phyloP scores from a whole-genome alignment of 2,797 vertebrate species.

The Anableps anableps region DNA sequence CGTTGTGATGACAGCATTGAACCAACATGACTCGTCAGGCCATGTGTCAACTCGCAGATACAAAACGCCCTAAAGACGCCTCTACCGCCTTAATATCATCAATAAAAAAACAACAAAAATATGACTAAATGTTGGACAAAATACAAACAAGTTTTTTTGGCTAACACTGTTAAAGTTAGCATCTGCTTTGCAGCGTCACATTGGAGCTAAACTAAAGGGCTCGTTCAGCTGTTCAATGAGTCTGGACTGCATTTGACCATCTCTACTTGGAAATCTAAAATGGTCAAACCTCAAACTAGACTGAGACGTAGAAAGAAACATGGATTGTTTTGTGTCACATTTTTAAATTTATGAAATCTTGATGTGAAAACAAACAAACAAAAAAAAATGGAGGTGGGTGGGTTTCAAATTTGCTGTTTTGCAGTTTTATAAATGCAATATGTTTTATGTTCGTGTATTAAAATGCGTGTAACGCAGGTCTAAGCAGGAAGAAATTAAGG shows the following conservation, averaged over 20 bases:
- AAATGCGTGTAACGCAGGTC: background rate
- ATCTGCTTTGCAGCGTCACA: too few species aligned
- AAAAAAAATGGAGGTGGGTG: background rate
- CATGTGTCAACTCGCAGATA: background rate
- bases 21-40: background rate
- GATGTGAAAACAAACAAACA: background rate
- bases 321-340: background rate
- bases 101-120: background rate
- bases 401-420: background rate
- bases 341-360: background rate
- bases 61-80: background rate
- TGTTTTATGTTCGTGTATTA: background rate
- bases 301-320: background rate
- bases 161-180: background rate
- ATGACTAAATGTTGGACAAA: too few species aligned
- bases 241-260: background rate
- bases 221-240: too few species aligned
- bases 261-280: background rate
- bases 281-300: background rate
- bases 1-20: background rate
- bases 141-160: too few species aligned
- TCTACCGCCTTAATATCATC: background rate
- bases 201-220: too few species aligned
- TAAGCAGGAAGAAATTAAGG: background rate
- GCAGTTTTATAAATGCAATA: background rate